Evolutionary conservation across 2,888 invertebrate species (phyloP), one percentile per base, ranked within the genome.

Genomic region (Leptopilina syphax): DNA sequence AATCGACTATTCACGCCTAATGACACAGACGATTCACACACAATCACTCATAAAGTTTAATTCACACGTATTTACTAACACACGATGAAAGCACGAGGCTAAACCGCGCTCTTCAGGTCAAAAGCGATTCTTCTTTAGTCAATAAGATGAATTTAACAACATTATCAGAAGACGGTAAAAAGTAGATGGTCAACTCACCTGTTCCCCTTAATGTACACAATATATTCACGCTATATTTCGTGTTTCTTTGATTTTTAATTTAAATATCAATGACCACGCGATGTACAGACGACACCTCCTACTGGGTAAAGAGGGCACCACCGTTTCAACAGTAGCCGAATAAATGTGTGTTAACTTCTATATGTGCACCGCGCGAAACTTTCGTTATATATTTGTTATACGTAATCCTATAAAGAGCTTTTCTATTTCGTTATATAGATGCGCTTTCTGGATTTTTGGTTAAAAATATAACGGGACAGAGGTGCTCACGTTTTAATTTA

Each of bases 271-370:
- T 73, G 13, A 8, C 73, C 34, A 34, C 73, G 57, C 73, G 73
- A 73, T 73, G 73, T 73, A 54, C 34, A 60, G 73, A 73, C 73
- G 73, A 73, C 54, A 73, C 73, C 73, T 57, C 73, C 73, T 73
- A 57, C 73, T n/a, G 9, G 57, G 18, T n/a, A 57, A 34, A 73
- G 73, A 57, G 73, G 73, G 73, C 73, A 57, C 73, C 73, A 73
- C 73, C 73, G 57, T 27, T 34, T 44, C n/a, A 18, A 47, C 73
- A 73, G 73, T 57, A 73, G 73, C 73, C 57, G 27, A 27, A 27
- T 27, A n/a, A 57, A 57, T 6, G 47, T 47, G 47, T 47, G n/a
- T 44, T 44, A 3, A 44, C 44, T 44, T 44, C 44, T 44, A 44
- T 44, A 44, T 44, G 13, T 73, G 27, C 70, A 57, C 70, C 6